Base-by-base conservation (phyloP, 2,888 invertebrate species). In the Drosophila paucipuncta region DNA sequence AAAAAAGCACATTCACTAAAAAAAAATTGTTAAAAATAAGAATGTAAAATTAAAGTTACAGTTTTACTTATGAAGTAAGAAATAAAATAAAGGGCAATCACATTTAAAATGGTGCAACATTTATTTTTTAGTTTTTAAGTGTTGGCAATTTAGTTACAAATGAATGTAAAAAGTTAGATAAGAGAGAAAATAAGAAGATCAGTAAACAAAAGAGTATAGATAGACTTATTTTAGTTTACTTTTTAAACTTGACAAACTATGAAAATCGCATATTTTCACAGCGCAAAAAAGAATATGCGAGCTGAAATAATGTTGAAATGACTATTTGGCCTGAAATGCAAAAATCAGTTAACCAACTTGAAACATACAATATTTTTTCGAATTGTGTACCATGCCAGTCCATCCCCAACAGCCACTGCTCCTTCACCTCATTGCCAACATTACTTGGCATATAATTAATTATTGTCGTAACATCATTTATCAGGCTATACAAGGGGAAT, bases 381-480 rank as follows among this genome's bases (percentile, higher is more conserved):
- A 9, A 18, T 18, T 55, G 55, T 37, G 55, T 55, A 25, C 10
- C 11, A 35, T 35, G 11, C 35, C 18, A 4, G 11, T 16, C 18
- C 37, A 28, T 37, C 18, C 3, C 54, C 25, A 55, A 28, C 18
- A 47, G 47, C 25, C 18, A 37, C 18, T 11, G 2, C 25, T 37
- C 39, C 39, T 10, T 10, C 9, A 28, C 55, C 55, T 28, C 39
- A 28, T 57, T n/a, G 13, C 53, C 49, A 37, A 41, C 54, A 61
- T 71, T 43, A 60, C 68, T 74, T 71, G 76, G 68, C 78, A 74
- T 78, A 86, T 87, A 87, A 87, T 87, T 87, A 87, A 89, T 87
- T 89, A 87, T 89, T 85, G 88, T 87, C 90, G 87, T 90, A 87
- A 87, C 88, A 89, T 89, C 87, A 87, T 89, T 87, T 88, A 89